A percentile compares a stretch with the other conserved stretches of the same genome.
Conservation (phyloP, 2,888 invertebrate species). For the Limenitis camilla region DNA sequence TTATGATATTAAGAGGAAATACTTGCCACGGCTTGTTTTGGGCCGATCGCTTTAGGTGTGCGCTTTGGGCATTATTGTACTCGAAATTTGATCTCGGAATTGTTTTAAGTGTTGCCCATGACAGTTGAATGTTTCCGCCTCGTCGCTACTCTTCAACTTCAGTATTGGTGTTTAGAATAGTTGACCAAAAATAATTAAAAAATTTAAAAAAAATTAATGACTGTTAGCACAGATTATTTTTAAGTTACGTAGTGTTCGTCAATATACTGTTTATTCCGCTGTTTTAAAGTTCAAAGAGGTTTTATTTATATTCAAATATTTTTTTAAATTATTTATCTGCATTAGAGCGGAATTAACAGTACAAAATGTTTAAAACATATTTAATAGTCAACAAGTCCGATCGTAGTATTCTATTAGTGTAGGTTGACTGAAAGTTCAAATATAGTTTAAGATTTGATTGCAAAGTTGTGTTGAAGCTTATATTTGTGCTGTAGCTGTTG, state of each 20-base stretch:
- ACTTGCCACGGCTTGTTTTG: conserved; percentile 15
- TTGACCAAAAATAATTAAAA: too few relatives aligned
- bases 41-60: conserved; percentile 3
- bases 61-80: conserved; percentile 21
- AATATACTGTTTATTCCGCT: too few relatives aligned
- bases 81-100: conserved; percentile 25
- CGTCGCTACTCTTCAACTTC: conserved; percentile 5
- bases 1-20: conserved; percentile 18
- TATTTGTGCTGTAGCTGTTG: neutral
- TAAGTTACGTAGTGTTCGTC: too few relatives aligned
- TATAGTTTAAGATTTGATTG: conserved; percentile 4
- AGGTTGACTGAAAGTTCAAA: conserved; percentile 22
- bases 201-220: too few relatives aligned
- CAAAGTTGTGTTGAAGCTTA: conserved; percentile 10
- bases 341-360: neutral
- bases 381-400: neutral
- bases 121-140: conserved; percentile 9
- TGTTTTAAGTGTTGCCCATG: conserved; percentile 9
- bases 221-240: too few relatives aligned
- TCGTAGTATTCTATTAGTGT: conserved; percentile 3
- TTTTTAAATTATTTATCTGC: neutral
- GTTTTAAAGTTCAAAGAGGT: too few relatives aligned
- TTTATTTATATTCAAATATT: too few relatives aligned
- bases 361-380: neutral
- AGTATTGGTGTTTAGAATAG: neutral